These are phyloP conservation scores for Caenorhabditis inopinata DNA, from an alignment of 1,140 invertebrate species.

Conservation along the genomic window DNA sequence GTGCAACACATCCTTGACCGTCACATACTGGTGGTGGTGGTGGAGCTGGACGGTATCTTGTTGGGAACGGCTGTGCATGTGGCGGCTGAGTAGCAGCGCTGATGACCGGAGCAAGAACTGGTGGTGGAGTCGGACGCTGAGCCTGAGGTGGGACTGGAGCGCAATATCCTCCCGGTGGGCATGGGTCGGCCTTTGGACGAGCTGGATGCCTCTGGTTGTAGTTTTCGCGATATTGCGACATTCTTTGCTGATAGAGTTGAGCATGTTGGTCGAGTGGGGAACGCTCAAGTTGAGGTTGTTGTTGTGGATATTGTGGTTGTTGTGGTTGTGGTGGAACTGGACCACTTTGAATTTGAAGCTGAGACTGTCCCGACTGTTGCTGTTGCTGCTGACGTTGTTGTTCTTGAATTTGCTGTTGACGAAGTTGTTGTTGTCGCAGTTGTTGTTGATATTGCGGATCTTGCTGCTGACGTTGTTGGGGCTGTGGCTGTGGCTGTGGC, in stretches of 20 bases:
- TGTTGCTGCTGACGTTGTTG: background rate
- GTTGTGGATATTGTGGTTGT: constrained; percentile 5
- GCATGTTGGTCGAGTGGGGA: constrained; percentile 40
- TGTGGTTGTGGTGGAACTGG: background rate
- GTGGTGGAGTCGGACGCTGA: background rate
- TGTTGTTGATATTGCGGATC: background rate
- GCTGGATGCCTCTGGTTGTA: constrained; percentile 49
- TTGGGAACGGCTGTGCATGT: constrained; percentile 13
- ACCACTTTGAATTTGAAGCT: background rate
- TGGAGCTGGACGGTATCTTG: constrained; percentile 42
- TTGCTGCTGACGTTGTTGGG: background rate
- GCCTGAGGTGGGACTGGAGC: constrained; percentile 23
- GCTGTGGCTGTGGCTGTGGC: background rate
- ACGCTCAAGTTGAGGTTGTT: background rate
- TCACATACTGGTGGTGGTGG: constrained; percentile 41
- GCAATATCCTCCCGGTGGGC: constrained; percentile 38
- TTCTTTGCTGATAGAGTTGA: constrained; percentile 46
- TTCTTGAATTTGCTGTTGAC: background rate
- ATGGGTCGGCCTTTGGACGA: constrained; percentile 43
- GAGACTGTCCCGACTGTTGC: background rate
- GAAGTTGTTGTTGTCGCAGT: background rate
- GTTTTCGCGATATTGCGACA: constrained; percentile 35
- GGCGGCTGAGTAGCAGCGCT: constrained; percentile 9
- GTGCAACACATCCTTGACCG: constrained; percentile 36
- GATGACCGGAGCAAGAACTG: constrained; percentile 27